Percentiles rank a stretch among this genome's conserved stretches.
Conservation (phyloP, 2,888 invertebrate genomes). For the Shargacucullia verbasci region DNA sequence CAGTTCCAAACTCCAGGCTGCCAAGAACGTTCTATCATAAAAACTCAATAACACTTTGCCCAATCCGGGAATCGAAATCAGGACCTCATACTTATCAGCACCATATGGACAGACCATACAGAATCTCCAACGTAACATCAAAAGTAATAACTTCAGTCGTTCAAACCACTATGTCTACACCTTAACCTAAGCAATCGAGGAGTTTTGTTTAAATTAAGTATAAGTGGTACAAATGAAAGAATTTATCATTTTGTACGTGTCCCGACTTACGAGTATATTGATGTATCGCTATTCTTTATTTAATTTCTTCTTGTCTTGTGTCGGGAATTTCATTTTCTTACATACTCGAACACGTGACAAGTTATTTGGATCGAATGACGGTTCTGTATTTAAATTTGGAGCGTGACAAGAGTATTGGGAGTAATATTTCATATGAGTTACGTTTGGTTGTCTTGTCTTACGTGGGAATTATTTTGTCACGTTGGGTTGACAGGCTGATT, state of each 20-base stretch:
- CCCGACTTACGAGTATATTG: slow-evolving; percentile 50
- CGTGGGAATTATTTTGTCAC: no score
- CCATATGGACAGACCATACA: no score
- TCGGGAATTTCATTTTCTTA: slow-evolving; percentile 58
- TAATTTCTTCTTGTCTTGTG: slow-evolving; percentile 58
- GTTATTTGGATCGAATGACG: slow-evolving; percentile 53
- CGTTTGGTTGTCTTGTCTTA: slow-evolving; percentile 8
- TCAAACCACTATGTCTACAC: slow-evolving; percentile 27
- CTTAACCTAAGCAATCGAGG: slow-evolving; percentile 48
- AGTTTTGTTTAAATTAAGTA: slow-evolving; percentile 80
- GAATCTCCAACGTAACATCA: no score
- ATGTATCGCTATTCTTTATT: slow-evolving; percentile 60
- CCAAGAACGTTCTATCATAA: no score
- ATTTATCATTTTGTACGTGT: slow-evolving; percentile 77
- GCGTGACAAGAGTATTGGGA: slow-evolving; percentile 41
- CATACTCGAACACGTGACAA: slow-evolving; percentile 59
- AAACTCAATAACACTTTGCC: no score
- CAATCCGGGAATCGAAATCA: no score
- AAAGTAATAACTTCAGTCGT: neutral
- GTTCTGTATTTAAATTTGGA: slow-evolving; percentile 52
- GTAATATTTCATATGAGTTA: slow-evolving; percentile 20
- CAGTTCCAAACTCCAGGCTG: no score
- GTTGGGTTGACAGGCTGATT: no score
- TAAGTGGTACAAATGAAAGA: slow-evolving; percentile 76
- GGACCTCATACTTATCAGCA: no score